A percentile compares a stretch with the other conserved stretches of the same genome.
Evolutionary conservation across 92 coral and sea anemone species (phyloP).

Genomic region (Actinernus sp.): DNA sequence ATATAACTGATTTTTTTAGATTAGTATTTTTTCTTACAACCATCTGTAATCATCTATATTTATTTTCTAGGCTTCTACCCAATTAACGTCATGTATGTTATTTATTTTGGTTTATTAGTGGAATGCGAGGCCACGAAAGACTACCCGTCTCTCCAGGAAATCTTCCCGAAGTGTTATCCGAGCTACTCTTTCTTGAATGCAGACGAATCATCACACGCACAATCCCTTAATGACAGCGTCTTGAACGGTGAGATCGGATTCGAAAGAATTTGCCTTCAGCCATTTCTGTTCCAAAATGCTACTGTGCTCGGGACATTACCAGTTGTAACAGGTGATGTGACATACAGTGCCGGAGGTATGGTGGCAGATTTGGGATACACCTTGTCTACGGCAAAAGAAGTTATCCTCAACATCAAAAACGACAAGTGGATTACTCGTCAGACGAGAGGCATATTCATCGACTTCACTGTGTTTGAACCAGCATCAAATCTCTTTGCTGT

Average conservation of each 20-base stretch:
- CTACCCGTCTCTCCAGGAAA: constrained; percentile 23
- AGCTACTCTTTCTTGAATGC: constrained; percentile 9
- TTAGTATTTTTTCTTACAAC: too few species aligned
- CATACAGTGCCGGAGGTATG: constrained; percentile 66
- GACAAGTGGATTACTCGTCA: constrained; percentile 74
- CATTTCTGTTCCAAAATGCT: constrained; percentile 63
- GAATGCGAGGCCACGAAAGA: constrained; percentile 32
- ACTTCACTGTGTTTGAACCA: constrained; percentile 64
- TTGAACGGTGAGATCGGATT: constrained; percentile 4
- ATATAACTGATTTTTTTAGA: too few species aligned
- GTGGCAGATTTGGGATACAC: constrained; percentile 82
- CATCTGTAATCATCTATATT: too few species aligned
- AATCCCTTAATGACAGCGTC: constrained; percentile 2
- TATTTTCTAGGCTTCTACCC: too few species aligned
- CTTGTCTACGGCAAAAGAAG: constrained; percentile 56
- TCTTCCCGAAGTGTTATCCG: constrained; percentile 61
- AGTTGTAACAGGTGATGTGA: constrained; percentile 34
- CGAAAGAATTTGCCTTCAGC: constrained; percentile 41
- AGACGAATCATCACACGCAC: constrained; percentile 2
- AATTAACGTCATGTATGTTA: too few species aligned
- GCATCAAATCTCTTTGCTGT: constrained; percentile 72
- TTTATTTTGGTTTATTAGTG: too few species aligned
- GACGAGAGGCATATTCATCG: constrained; percentile 61
- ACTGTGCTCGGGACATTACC: constrained; percentile 63
- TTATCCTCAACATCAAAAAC: constrained; percentile 48